These are phyloP conservation scores for Campylomormyrus numenius DNA, from an alignment of 2,113 vertebrate species.

Conservation along the genomic window DNA sequence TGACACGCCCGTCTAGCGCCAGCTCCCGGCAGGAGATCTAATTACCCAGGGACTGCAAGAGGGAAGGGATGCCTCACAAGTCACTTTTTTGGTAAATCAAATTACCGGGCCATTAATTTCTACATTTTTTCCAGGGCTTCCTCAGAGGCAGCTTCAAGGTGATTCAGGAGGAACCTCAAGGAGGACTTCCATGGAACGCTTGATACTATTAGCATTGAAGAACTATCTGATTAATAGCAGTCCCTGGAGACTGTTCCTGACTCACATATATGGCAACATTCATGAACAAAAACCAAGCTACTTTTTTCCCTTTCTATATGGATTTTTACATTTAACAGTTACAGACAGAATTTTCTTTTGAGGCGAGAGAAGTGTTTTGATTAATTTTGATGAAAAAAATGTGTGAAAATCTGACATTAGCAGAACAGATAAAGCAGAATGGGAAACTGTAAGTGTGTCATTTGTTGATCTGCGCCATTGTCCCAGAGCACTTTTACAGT, in stretches of 20 bases:
- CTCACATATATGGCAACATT: not conserved
- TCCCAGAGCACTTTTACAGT: not conserved
- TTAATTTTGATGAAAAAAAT: not conserved
- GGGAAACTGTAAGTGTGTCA: too few relatives aligned
- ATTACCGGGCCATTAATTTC: constrained; percentile 74
- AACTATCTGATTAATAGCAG: constrained; percentile 53
- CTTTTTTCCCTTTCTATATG: not conserved
- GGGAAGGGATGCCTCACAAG: constrained; percentile 55
- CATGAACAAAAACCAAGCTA: not conserved
- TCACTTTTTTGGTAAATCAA: constrained; percentile 62
- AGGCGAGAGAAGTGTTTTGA: not conserved
- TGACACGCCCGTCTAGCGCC: not conserved
- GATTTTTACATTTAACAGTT: not conserved
- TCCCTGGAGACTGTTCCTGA: not conserved
- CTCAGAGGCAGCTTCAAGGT: constrained; percentile 59
- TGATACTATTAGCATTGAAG: constrained; percentile 58
- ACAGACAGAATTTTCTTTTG: not conserved
- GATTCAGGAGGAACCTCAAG: constrained; percentile 58
- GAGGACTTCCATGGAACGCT: constrained; percentile 60
- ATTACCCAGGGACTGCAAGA: not conserved
- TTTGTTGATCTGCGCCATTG: not conserved
- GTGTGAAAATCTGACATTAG: not conserved
- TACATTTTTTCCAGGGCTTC: constrained; percentile 68
- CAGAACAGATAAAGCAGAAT: not conserved
- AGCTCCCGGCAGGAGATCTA: not conserved